phyloP scores from a whole-genome alignment of 2,797 vertebrate species.

The Smutsia temminckii region DNA sequence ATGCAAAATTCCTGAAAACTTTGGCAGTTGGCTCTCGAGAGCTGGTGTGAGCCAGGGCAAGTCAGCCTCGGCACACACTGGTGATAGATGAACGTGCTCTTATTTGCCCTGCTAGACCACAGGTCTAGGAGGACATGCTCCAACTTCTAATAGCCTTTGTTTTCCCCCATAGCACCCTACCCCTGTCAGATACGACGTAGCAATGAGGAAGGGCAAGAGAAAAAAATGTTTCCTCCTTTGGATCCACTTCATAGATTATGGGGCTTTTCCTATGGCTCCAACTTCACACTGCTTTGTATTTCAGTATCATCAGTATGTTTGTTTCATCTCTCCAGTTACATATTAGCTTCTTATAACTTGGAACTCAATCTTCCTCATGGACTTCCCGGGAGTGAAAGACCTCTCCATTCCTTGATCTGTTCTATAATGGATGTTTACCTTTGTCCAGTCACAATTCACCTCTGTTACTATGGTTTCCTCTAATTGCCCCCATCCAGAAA shows the following conservation, averaged over 20 bases:
- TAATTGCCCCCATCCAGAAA: not conserved
- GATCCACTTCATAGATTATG: not conserved
- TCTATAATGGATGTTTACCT: not conserved
- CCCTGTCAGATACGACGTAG: not conserved
- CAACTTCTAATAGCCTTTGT: not conserved
- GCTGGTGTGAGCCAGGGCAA: not conserved
- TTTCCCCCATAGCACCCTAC: not conserved
- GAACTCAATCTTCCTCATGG: not conserved
- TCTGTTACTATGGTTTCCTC: not conserved
- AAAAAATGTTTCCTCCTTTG: not conserved
- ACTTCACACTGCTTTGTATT: not conserved
- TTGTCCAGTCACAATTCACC: not conserved
- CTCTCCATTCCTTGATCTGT: not conserved
- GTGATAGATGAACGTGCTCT: not conserved
- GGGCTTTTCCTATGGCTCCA: not conserved
- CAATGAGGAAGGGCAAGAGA: not conserved
- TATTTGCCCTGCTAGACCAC: not conserved
- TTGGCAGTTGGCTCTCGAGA: not conserved
- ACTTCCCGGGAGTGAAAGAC: not conserved
- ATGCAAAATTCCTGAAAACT: not conserved
- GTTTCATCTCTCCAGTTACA: not conserved
- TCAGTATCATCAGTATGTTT: not conserved
- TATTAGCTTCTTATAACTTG: not conserved
- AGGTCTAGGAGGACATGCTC: not conserved
- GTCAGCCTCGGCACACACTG: rapidly evolving